Percentiles rank a stretch among this genome's conserved stretches.
Evolutionary conservation across 1,140 invertebrate genomes (phyloP).

Genomic region (Pseudomyrmex pallidus): DNA sequence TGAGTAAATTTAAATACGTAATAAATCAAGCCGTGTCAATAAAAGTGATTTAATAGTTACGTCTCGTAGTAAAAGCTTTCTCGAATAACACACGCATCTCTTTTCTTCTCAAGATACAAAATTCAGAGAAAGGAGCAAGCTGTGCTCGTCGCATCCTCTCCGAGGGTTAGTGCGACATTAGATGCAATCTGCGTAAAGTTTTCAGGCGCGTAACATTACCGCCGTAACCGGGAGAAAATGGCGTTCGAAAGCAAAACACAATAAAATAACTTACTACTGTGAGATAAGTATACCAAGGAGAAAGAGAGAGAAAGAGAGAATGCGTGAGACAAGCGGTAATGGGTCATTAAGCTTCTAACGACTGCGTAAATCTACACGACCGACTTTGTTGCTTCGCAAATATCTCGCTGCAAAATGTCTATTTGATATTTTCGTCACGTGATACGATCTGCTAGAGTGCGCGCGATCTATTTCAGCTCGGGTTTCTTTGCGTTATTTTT

Average conservation of each 20-base stretch:
- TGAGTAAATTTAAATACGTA: constrained; percentile 24
- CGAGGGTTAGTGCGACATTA: constrained; percentile 14
- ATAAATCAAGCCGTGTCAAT: constrained; percentile 18
- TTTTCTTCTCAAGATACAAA: constrained; percentile 12
- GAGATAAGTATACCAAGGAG: background rate
- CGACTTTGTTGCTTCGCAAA: constrained; percentile 53
- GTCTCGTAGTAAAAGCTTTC: background rate
- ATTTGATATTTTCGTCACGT: constrained; percentile 35
- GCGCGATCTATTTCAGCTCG: background rate
- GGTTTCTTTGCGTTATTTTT: background rate
- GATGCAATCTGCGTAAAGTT: constrained; percentile 18
- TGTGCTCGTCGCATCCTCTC: constrained; percentile 4
- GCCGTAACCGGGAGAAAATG: constrained; percentile 35
- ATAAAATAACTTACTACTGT: constrained; percentile 38
- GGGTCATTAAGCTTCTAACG: constrained; percentile 59
- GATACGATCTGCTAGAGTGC: constrained; percentile 5
- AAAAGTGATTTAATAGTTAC: constrained; percentile 36
- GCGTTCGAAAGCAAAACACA: constrained; percentile 31
- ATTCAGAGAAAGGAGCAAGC: constrained; percentile 1
- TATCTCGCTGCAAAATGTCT: constrained; percentile 10
- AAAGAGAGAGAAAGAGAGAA: background rate
- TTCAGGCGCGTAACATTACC: constrained; percentile 34
- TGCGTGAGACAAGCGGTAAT: constrained; percentile 58
- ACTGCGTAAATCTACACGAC: constrained; percentile 55
- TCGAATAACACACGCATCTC: background rate